Conservation (phyloP, 2,888 invertebrate species). For the Cybosia mesomella region DNA sequence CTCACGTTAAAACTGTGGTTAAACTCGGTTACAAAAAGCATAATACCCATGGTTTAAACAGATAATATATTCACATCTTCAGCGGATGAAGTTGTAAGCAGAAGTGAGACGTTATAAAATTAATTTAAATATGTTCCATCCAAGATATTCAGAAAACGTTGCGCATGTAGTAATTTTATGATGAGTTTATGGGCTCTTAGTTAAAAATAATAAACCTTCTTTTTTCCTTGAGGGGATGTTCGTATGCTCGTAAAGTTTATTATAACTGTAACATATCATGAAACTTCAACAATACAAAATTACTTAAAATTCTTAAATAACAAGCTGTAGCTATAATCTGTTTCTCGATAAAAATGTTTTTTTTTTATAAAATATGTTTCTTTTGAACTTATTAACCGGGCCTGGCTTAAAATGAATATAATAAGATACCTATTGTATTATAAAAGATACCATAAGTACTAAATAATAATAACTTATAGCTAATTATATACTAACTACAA, state of each 20-base stretch:
- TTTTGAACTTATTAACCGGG: not conserved
- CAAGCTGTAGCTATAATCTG: not conserved
- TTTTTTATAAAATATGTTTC: not conserved
- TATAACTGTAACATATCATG: not conserved
- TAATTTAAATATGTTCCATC: too few species aligned
- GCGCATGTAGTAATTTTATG: not conserved
- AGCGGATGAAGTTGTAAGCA: too few species aligned
- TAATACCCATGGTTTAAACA: too few species aligned
- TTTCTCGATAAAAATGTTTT: not conserved
- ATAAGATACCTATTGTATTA: not conserved
- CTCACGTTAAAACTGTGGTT: too few species aligned
- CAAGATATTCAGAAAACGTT: not conserved
- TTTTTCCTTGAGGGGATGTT: too few species aligned
- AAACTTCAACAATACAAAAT: not conserved
- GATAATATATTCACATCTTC: too few species aligned
- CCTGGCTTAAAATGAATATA: not conserved
- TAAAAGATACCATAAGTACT: not conserved
- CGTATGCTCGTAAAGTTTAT: not conserved
- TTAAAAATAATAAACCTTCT: conserved; percentile 6
- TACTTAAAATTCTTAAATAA: not conserved
- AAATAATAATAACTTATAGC: too few species aligned
- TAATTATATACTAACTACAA: not conserved
- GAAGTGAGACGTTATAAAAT: too few species aligned
- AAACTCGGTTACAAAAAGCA: too few species aligned
- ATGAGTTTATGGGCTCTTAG: not conserved